phyloP scores from a whole-genome alignment of 2,888 invertebrate genomes.

The Sicus ferrugineus region DNA sequence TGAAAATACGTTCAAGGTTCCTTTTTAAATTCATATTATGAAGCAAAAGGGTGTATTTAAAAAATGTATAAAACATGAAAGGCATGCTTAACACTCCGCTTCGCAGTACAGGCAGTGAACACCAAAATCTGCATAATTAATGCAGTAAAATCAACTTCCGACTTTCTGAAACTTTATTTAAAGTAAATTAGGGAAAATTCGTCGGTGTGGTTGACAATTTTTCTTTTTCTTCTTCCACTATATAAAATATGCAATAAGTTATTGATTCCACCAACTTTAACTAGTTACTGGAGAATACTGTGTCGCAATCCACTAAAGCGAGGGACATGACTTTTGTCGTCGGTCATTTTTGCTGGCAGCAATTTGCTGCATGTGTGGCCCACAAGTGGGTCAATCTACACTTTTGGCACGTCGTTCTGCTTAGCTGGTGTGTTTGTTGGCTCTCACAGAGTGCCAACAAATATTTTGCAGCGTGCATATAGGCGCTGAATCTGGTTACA shows the following conservation, averaged over 20 bases:
- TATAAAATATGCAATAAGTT: conserved; percentile 2
- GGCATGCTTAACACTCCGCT: too few species aligned
- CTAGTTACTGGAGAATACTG: background rate
- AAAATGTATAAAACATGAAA: too few species aligned
- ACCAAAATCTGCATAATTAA: too few species aligned
- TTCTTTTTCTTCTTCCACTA: background rate
- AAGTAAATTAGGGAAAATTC: too few species aligned
- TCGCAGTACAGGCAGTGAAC: too few species aligned
- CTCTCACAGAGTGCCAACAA: background rate
- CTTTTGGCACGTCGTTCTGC: background rate
- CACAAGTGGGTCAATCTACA: background rate
- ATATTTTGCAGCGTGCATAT: background rate
- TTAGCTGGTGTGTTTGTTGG: too few species aligned
- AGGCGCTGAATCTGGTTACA: background rate
- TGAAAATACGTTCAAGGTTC: too few species aligned
- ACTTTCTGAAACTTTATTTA: too few species aligned
- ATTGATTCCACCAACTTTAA: background rate
- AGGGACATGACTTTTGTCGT: conserved; percentile 10
- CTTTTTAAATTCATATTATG: too few species aligned
- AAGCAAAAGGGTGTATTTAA: too few species aligned
- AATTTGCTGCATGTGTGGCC: background rate
- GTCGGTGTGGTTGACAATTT: background rate
- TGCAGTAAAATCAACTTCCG: too few species aligned
- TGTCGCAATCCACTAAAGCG: background rate
- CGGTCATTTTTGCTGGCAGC: background rate